A percentile compares a stretch with the other conserved stretches of the same genome.
Evolutionary conservation across 1,140 invertebrate species (phyloP).

Genomic region (Ruditapes philippinarum): DNA sequence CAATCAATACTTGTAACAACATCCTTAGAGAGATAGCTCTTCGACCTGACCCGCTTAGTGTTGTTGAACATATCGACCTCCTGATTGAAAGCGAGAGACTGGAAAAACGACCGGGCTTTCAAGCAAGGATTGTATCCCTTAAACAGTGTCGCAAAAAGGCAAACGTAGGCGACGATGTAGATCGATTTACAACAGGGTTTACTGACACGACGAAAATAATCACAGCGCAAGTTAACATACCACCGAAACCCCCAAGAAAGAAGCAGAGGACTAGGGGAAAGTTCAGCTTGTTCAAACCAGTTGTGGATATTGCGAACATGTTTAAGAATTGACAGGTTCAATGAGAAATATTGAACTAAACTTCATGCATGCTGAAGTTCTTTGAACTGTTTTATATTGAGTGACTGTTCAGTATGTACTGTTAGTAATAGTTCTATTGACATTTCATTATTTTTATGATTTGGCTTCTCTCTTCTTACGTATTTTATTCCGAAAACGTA

Average conservation of each 20-base stretch:
- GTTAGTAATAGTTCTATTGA: too few species aligned
- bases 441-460: too few species aligned
- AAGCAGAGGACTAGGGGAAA: neutral
- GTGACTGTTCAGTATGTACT: too few species aligned
- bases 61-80: slow-evolving; percentile 23
- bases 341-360: too few species aligned
- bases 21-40: slow-evolving; percentile 8
- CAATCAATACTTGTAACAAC: neutral
- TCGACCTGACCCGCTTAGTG: slow-evolving; percentile 2
- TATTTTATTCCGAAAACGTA: too few species aligned
- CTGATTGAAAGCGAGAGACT: slow-evolving; percentile 33
- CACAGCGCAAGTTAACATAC: neutral
- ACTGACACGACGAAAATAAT: neutral
- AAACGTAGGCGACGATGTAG: slow-evolving; percentile 1
- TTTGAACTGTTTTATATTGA: too few species aligned
- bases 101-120: slow-evolving; percentile 9
- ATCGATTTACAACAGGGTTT: neutral
- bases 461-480: too few species aligned
- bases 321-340: too few species aligned
- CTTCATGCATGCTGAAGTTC: too few species aligned
- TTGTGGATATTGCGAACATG: too few species aligned
- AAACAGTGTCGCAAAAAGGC: neutral
- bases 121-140: neutral
- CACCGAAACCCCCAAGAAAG: neutral
- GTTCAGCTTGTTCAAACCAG: neutral